phyloP scores from a whole-genome alignment of 1,140 invertebrate species.

The Ceratosolen fusciceps region DNA sequence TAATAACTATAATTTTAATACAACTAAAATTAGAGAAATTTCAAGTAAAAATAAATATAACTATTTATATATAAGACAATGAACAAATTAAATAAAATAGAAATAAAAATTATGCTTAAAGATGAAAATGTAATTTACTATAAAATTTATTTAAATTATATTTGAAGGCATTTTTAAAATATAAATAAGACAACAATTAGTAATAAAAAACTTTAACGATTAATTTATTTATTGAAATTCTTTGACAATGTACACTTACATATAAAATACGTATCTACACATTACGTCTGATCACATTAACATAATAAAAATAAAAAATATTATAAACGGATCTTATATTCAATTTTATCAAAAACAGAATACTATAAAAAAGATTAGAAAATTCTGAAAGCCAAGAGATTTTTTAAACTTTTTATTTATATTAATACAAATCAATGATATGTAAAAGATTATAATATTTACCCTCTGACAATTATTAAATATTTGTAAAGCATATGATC shows the following conservation, averaged over 20 bases:
- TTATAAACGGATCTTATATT: neutral
- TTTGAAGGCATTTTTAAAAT: neutral
- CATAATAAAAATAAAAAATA: slow-evolving; percentile 2
- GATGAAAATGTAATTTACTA: neutral
- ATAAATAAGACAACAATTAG: slow-evolving; percentile 6
- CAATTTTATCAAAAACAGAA: neutral
- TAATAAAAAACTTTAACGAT: slow-evolving; percentile 38
- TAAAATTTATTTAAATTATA: neutral
- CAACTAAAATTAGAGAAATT: too few species aligned
- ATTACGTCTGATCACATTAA: slow-evolving; percentile 8
- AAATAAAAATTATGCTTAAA: too few species aligned
- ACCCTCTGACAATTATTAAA: neutral
- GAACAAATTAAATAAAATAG: neutral
- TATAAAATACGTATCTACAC: slow-evolving; percentile 47
- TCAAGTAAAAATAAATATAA: too few species aligned
- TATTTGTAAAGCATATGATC: slow-evolving; percentile 19
- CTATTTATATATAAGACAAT: too few species aligned
- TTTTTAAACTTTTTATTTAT: neutral
- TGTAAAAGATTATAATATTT: slow-evolving; percentile 18
- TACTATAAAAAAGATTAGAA: slow-evolving; percentile 13
- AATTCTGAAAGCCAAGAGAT: slow-evolving; percentile 24
- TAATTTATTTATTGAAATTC: slow-evolving; percentile 37
- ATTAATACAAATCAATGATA: slow-evolving; percentile 36
- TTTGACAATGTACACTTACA: slow-evolving; percentile 42
- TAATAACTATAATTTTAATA: too few species aligned